phyloP scores from a whole-genome alignment of 2,888 invertebrate genomes.

The Troglohyphantes excavatus region DNA sequence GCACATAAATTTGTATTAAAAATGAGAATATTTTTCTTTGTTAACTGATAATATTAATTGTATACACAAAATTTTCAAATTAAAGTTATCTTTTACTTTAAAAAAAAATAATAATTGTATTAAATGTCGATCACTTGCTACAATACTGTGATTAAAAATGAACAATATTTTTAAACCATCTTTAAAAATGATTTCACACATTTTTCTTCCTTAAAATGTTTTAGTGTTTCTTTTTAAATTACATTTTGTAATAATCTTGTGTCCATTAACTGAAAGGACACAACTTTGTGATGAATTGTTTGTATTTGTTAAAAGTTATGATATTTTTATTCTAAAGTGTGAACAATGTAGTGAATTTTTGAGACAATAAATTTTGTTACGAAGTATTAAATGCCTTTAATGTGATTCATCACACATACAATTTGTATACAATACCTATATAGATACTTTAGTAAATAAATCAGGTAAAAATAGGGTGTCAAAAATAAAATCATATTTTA shows the following conservation, averaged over 20 bases:
- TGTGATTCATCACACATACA: no score
- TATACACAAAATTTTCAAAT: no score
- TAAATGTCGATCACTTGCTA: not conserved
- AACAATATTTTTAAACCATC: not conserved
- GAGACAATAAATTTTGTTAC: constrained; percentile 5
- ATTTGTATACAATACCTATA: no score
- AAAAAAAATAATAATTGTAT: no score
- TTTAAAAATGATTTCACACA: not conserved
- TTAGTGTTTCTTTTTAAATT: not conserved
- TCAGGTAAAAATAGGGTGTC: no score
- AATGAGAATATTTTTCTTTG: no score
- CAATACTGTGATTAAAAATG: not conserved
- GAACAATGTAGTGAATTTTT: not conserved
- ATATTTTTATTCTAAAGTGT: not conserved
- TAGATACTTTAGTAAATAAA: no score
- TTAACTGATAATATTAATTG: no score
- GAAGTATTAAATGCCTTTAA: not conserved
- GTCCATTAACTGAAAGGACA: not conserved
- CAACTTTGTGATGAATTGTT: constrained; percentile 3
- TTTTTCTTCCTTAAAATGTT: not conserved
- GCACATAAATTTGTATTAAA: no score
- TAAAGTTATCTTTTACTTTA: no score
- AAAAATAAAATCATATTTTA: no score
- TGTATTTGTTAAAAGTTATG: not conserved
- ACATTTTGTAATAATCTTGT: not conserved